phyloP scores from a whole-genome alignment of 2,888 invertebrate genomes.

The Coenonympha glycerion region DNA sequence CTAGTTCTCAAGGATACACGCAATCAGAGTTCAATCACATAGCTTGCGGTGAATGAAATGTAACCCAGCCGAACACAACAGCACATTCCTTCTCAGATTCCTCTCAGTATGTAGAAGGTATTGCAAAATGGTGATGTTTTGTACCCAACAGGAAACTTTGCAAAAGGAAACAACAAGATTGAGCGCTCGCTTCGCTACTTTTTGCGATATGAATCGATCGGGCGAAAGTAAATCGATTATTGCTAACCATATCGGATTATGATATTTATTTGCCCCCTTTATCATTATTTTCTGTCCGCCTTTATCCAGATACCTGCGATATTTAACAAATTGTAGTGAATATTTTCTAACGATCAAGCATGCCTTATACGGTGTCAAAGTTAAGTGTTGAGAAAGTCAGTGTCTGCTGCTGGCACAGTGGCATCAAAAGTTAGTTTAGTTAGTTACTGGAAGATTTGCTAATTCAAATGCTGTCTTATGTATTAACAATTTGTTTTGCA shows the following conservation, averaged over 20 bases:
- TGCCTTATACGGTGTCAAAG: constrained; percentile 3
- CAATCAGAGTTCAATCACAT: constrained; percentile 62
- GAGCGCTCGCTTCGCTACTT: constrained; percentile 42
- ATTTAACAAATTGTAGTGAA: constrained; percentile 5
- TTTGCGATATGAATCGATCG: constrained; percentile 55
- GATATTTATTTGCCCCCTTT: constrained; percentile 26
- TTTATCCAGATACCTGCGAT: constrained; percentile 3
- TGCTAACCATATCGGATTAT: constrained; percentile 45
- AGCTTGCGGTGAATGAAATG: constrained; percentile 63
- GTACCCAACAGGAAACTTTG: constrained; percentile 40
- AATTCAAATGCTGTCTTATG: constrained; percentile 6
- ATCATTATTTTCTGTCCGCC: constrained; percentile 11
- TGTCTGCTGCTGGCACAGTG: constrained; percentile 12
- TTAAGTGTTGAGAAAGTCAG: constrained; percentile 12
- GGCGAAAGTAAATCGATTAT: constrained; percentile 64
- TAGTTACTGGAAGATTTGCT: constrained; percentile 8
- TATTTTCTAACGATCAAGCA: constrained; percentile 3
- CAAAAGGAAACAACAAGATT: constrained; percentile 36
- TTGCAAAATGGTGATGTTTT: constrained; percentile 29
- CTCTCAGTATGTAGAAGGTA: constrained; percentile 25
- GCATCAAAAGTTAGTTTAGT: constrained; percentile 11
- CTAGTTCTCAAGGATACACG: constrained; percentile 63
- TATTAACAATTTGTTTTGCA: constrained; percentile 2
- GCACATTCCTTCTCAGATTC: constrained; percentile 28
- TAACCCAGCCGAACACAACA: constrained; percentile 39